Conservation (phyloP, 2,113 vertebrate species). For the Gnathonemus longibarbis region DNA sequence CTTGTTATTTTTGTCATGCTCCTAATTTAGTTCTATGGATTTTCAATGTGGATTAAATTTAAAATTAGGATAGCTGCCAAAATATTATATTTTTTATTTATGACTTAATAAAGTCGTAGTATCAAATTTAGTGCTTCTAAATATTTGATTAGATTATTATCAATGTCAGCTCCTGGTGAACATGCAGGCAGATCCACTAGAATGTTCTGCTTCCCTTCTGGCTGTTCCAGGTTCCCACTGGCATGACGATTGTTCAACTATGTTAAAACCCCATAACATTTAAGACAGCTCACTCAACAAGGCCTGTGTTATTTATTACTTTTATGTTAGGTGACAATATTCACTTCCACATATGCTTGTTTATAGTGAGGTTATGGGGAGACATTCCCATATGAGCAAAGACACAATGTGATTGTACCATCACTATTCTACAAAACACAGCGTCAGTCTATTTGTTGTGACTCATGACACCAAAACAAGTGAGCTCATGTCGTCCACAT, state of each 20-base stretch:
- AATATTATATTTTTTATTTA: neutral
- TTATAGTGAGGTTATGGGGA: neutral
- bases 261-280: neutral
- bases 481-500: neutral
- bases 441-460: neutral
- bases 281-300: neutral
- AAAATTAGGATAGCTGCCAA: neutral
- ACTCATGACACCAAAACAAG: neutral
- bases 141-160: constrained; percentile 4
- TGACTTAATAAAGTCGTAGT: neutral
- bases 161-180: neutral
- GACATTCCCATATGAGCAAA: neutral
- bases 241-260: neutral
- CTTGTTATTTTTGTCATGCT: neutral
- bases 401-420: neutral
- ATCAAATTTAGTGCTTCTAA: neutral
- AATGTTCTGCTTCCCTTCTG: neutral
- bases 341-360: neutral
- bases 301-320: neutral
- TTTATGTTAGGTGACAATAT: neutral
- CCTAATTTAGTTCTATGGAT: neutral
- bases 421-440: neutral
- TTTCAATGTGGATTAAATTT: neutral
- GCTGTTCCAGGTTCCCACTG: neutral
- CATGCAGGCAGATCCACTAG: neutral